A percentile compares a stretch with the other conserved stretches of the same genome.
Evolutionary conservation across 1,140 invertebrate genomes (phyloP).

Genomic region (Macrocentrus cingulum): DNA sequence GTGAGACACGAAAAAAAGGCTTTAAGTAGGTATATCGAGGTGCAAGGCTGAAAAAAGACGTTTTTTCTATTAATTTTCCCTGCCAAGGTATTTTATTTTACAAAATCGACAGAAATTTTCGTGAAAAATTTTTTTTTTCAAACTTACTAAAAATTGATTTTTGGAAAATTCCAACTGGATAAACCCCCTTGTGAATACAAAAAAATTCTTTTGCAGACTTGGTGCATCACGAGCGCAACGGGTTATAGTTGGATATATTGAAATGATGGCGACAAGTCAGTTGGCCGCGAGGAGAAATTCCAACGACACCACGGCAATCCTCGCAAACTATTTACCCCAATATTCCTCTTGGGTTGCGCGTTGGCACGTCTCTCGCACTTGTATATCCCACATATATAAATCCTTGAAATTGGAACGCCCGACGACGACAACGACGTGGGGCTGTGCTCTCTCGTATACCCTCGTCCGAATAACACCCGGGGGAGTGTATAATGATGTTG

Average conservation of each 20-base stretch:
- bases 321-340: slow-evolving; percentile 20
- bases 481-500: slow-evolving; percentile 21
- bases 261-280: background rate
- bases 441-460: slow-evolving; percentile 7
- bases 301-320: slow-evolving; percentile 8
- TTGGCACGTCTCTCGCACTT: slow-evolving; percentile 17
- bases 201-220: too few species aligned
- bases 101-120: too few species aligned
- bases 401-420: slow-evolving; percentile 22
- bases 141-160: too few species aligned
- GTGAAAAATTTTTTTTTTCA: too few species aligned
- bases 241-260: too few species aligned
- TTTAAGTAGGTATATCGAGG: too few species aligned
- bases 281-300: slow-evolving; percentile 9
- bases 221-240: too few species aligned
- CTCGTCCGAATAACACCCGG: slow-evolving; percentile 8
- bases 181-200: too few species aligned
- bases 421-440: slow-evolving; percentile 8
- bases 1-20: slow-evolving; percentile 4
- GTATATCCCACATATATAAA: slow-evolving; percentile 21
- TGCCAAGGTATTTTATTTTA: too few species aligned
- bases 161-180: too few species aligned
- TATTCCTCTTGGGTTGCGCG: slow-evolving; percentile 5
- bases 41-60: too few species aligned
- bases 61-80: too few species aligned